These are phyloP conservation scores for Cherax quadricarinatus DNA, from an alignment of 1,140 invertebrate species.

Conservation along the genomic window DNA sequence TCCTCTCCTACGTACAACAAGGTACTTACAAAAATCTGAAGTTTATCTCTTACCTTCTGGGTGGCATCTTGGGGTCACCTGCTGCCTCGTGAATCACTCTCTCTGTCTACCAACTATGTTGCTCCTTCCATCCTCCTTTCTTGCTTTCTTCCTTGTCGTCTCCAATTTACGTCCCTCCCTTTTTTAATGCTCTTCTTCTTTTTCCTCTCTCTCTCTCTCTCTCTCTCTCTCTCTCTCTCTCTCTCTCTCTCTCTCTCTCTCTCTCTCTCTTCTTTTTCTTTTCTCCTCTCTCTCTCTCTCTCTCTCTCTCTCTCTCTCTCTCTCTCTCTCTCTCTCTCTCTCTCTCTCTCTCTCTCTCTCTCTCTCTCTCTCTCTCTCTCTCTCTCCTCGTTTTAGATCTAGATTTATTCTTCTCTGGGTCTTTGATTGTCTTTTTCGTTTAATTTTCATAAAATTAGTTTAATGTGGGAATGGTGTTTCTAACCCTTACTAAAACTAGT, in stretches of 20 bases:
- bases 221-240: not conserved
- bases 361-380: too few relatives aligned
- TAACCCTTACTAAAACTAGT: too few relatives aligned
- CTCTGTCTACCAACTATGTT: not conserved
- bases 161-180: not conserved
- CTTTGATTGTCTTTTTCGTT: not conserved
- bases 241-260: too few relatives aligned
- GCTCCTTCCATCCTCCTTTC: not conserved
- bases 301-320: not conserved
- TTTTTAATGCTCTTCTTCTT: not conserved
- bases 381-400: too few relatives aligned
- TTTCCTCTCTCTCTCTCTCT: not conserved
- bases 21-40: not conserved
- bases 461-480: too few relatives aligned
- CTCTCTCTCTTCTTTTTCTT: not conserved
- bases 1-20: not conserved
- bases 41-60: not conserved
- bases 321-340: slow-evolving; percentile 2
- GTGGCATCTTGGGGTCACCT: not conserved
- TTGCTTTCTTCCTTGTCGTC: too few relatives aligned
- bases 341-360: not conserved
- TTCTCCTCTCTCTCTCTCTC: not conserved
- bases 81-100: not conserved
- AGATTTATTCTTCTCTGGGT: not conserved
- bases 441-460: not conserved